These are phyloP conservation scores for Thinocorus orbignyianus DNA, from an alignment of 2,113 vertebrate genomes.

Conservation along the genomic window DNA sequence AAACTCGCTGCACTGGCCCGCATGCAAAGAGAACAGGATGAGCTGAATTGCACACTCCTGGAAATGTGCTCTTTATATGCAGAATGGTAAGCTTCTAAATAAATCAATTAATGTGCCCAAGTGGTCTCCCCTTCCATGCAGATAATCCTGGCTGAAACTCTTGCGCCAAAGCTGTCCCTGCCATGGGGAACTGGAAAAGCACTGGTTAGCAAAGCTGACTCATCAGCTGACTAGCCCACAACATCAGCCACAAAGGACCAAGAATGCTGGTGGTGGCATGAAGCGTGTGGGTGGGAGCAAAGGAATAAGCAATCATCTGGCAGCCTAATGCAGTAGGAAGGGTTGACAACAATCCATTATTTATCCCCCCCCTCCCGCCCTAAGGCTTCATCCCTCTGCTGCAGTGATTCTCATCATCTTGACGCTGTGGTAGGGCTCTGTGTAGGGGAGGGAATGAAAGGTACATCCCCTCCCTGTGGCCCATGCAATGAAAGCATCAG, in stretches of 20 bases:
- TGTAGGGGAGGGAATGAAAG: conserved; percentile 43
- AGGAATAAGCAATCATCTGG: conserved; percentile 65
- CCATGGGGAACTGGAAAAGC: conserved; percentile 42
- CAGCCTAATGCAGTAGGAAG: conserved; percentile 53
- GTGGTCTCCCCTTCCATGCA: neutral
- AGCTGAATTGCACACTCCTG: neutral
- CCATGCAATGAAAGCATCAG: conserved; percentile 53
- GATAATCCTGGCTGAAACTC: neutral
- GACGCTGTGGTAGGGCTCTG: conserved; percentile 61
- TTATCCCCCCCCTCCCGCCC: conserved; percentile 50
- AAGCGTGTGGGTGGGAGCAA: conserved; percentile 64
- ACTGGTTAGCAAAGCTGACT: conserved; percentile 61
- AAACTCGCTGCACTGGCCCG: neutral
- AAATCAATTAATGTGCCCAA: neutral
- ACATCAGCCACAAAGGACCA: conserved; percentile 57
- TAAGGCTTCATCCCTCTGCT: conserved; percentile 43
- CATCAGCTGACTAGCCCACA: conserved; percentile 56
- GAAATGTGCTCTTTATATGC: neutral
- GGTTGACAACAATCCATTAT: conserved; percentile 58
- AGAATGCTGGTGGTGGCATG: conserved; percentile 63
- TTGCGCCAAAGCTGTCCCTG: neutral
- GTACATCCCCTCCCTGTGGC: conserved; percentile 50
- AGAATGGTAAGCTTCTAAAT: neutral
- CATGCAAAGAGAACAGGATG: neutral
- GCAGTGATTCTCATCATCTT: conserved; percentile 37